These are phyloP conservation scores for Manis crassicaudata DNA, from an alignment of 2,797 vertebrate genomes.

Conservation along the genomic window DNA sequence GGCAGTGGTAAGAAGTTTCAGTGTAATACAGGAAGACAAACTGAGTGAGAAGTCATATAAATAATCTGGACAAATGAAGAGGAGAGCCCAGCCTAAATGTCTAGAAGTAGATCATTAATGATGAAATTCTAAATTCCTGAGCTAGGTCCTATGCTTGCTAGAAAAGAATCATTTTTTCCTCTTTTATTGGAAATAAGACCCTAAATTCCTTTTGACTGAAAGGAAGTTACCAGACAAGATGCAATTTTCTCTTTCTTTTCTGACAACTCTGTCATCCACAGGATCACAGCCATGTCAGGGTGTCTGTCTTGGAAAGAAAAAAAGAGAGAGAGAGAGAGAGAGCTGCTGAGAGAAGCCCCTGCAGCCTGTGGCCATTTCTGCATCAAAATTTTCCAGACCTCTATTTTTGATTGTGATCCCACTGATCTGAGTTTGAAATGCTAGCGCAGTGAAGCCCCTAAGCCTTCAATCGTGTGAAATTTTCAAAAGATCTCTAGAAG, in stretches of 20 bases:
- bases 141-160: constrained; percentile 48
- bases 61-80: constrained; percentile 64
- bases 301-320: constrained; percentile 84
- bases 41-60: constrained; percentile 56
- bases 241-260: constrained; percentile 87
- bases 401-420: constrained; percentile 90
- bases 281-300: constrained; percentile 90
- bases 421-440: constrained; percentile 98
- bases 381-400: constrained; percentile 93
- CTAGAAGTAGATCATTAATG: constrained; percentile 81
- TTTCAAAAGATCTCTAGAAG: constrained; percentile 98
- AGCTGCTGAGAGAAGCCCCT: constrained; percentile 71
- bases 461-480: constrained; percentile 98
- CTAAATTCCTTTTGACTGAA: constrained; percentile 87
- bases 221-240: constrained; percentile 88
- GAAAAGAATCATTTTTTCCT: constrained; percentile 54
- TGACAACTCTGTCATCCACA: constrained; percentile 87
- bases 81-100: constrained; percentile 61
- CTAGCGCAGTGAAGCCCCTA: constrained; percentile 93
- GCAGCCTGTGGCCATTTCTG: constrained; percentile 90
- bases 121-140: constrained; percentile 77
- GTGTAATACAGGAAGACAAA: constrained; percentile 45
- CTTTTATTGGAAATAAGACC: constrained; percentile 82
- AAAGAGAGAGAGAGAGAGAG: background rate
- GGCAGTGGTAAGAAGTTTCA: background rate